These are phyloP conservation scores for Centrocercus urophasianus DNA, from an alignment of 2,113 vertebrate genomes.

Conservation along the genomic window DNA sequence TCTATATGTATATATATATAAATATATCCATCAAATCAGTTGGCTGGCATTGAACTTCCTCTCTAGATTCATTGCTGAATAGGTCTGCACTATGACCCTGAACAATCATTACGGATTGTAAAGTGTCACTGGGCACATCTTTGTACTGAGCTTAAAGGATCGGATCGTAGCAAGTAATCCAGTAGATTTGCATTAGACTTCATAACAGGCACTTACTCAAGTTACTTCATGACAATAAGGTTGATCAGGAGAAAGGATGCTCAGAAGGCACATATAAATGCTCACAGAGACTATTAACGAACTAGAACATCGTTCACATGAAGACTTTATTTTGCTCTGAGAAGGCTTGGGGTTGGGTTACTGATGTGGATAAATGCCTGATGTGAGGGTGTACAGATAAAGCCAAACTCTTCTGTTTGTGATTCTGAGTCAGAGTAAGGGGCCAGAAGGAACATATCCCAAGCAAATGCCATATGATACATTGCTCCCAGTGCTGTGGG, in stretches of 20 bases:
- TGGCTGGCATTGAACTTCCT: not conserved
- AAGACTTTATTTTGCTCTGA: not conserved
- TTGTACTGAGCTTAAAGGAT: not conserved
- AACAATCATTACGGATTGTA: not conserved
- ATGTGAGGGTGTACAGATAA: not conserved
- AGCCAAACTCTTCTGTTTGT: not conserved
- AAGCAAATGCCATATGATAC: not conserved
- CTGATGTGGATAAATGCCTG: not conserved
- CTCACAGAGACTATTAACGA: not conserved
- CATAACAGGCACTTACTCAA: not conserved
- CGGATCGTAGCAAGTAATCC: not conserved
- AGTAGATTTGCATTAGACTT: not conserved
- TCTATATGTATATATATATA: not conserved
- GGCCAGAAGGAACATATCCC: not conserved
- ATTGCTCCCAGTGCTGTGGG: not conserved
- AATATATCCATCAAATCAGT: not conserved
- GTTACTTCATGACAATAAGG: not conserved
- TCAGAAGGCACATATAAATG: not conserved
- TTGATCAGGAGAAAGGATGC: not conserved
- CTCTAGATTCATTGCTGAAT: not conserved
- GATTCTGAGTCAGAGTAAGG: not conserved
- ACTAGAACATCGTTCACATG: not conserved
- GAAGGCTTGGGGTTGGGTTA: not conserved
- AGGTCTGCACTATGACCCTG: not conserved
- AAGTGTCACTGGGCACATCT: not conserved